Percentiles rank a stretch among this genome's conserved stretches.
Evolutionary conservation across 1,140 invertebrate species (phyloP).

Genomic region (Ceratosolen fusciceps): DNA sequence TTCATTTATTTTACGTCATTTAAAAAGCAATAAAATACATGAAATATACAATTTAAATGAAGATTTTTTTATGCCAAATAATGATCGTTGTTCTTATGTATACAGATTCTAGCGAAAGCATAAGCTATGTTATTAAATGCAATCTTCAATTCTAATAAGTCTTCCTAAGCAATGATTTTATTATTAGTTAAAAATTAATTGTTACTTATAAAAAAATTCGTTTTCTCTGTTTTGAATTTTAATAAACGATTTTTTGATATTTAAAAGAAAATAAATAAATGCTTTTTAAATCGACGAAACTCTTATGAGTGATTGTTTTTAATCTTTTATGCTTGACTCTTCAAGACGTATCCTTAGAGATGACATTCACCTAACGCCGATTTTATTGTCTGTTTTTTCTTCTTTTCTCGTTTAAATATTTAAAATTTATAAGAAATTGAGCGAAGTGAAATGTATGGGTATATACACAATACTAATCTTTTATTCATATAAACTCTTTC

Average conservation of each 20-base stretch:
- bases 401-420: background rate
- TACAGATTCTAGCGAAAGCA: background rate
- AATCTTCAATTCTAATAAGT: too few species aligned
- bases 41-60: background rate
- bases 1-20: background rate
- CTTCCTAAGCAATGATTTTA: too few species aligned
- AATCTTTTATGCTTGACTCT: slow-evolving; percentile 25
- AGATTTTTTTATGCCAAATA: background rate
- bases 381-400: slow-evolving; percentile 6
- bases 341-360: slow-evolving; percentile 1
- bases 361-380: slow-evolving; percentile 4
- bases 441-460: slow-evolving; percentile 8
- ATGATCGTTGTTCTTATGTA: background rate
- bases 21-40: too few species aligned
- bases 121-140: background rate
- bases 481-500: slow-evolving; percentile 24
- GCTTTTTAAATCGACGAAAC: slow-evolving; percentile 36
- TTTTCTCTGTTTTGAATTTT: background rate
- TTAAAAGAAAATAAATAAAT: background rate
- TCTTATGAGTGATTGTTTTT: slow-evolving; percentile 35
- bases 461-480: slow-evolving; percentile 17
- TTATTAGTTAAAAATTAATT: too few species aligned
- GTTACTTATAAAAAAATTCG: background rate
- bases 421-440: slow-evolving; percentile 14
- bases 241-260: background rate